A percentile compares a stretch with the other conserved stretches of the same genome.
Evolutionary conservation across 2,113 vertebrate genomes (phyloP).

Genomic region (Psittacula cyanocephala): DNA sequence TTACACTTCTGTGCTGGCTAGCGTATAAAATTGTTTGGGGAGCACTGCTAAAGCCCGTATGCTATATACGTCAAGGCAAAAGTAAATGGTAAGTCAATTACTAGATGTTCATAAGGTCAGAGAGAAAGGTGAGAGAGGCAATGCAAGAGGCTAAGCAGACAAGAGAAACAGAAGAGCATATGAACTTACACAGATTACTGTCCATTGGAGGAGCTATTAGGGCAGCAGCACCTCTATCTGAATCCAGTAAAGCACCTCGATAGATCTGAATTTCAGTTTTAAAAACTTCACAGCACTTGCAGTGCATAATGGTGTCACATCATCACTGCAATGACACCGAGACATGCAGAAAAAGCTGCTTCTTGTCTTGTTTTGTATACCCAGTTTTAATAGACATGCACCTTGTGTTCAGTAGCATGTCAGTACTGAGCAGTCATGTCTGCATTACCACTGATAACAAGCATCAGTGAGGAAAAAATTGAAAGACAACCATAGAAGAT

Average conservation of each 20-base stretch:
- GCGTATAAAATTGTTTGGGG: neutral
- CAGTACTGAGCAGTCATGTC: neutral
- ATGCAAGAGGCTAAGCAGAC: neutral
- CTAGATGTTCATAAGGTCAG: neutral
- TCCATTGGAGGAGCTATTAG: neutral
- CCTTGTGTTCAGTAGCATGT: neutral
- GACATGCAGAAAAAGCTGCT: neutral
- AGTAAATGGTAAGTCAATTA: neutral
- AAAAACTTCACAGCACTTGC: neutral
- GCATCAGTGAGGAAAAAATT: neutral
- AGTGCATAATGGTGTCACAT: neutral
- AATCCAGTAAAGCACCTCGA: neutral
- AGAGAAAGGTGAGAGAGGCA: neutral
- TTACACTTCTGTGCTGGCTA: neutral
- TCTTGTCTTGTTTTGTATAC: neutral
- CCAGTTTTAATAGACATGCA: neutral
- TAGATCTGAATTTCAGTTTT: neutral
- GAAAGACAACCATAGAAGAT: neutral
- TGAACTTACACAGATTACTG: neutral
- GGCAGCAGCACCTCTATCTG: neutral
- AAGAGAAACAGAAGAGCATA: neutral
- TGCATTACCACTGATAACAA: conserved; percentile 24
- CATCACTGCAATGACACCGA: neutral
- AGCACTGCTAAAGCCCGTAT: neutral
- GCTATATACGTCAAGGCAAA: neutral